A percentile compares a stretch with the other conserved stretches of the same genome.
Conservation (phyloP, 2,888 invertebrate species). For the Anticlea derivata region DNA sequence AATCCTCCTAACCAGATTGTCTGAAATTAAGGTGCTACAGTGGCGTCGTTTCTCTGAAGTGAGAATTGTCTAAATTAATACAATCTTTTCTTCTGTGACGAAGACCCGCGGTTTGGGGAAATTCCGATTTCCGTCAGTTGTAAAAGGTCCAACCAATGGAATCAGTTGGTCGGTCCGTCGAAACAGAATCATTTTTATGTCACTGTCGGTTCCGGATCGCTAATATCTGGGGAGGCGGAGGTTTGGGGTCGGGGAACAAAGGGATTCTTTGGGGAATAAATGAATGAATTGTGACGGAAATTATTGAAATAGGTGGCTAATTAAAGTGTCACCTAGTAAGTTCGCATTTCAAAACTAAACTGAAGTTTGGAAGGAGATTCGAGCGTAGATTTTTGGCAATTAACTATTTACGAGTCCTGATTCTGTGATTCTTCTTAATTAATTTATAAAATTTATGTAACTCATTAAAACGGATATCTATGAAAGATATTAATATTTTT, state of each 20-base stretch:
- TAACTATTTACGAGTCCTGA: no score
- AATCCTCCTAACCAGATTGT: no score
- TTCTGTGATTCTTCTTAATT: no score
- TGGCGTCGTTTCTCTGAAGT: not conserved
- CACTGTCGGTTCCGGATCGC: constrained; percentile 47
- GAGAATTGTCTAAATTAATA: not conserved
- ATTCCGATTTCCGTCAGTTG: constrained; percentile 71
- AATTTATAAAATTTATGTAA: no score
- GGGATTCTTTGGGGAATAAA: constrained; percentile 8
- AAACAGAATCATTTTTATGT: constrained; percentile 68
- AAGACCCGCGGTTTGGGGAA: constrained; percentile 56
- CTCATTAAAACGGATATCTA: no score
- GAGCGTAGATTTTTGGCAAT: not conserved
- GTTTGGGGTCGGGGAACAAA: constrained; percentile 13
- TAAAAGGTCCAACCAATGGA: constrained; percentile 63
- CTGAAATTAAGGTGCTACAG: no score
- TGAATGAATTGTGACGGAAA: constrained; percentile 9
- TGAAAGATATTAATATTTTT: no score
- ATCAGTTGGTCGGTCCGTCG: constrained; percentile 60
- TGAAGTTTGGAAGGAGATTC: not conserved
- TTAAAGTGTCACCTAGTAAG: not conserved
- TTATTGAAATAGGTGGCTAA: constrained; percentile 1
- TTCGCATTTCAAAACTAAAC: not conserved
- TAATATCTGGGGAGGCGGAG: constrained; percentile 17
- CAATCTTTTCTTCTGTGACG: constrained; percentile 24